Evolutionary conservation across 2,888 invertebrate genomes (phyloP), one percentile per base, ranked within the genome.

Genomic region (Taphrorychus bicolor): DNA sequence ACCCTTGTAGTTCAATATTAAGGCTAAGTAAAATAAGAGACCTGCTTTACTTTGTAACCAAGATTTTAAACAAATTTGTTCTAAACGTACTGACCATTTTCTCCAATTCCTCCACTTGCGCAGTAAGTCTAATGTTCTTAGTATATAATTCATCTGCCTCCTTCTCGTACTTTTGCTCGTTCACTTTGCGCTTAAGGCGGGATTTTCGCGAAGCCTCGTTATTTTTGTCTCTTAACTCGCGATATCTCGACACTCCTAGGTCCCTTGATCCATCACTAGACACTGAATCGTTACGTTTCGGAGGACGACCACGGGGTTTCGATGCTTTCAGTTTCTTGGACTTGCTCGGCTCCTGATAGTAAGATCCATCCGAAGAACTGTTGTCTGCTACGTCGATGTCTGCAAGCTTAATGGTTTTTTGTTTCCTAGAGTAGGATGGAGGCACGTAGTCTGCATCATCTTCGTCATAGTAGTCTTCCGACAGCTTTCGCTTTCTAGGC

Each of bases 171-270:
- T 84, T 83, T 16, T 73, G 72, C 72, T 88, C 87, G 69, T 85
- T 86, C 1, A 81, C 78, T 81, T 91, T 91, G 72, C 91, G 86
- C 76, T 91, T 91, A 83, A 88, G 87, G 71, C 92, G 83, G 1
- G 91, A 91, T 73, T 88, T 86, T 74, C 91, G 85, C 45, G 92
- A 92, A 48, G 92, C 91, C 81, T 91, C 91, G 78, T 92, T 92
- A 81, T 92, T 92, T 78, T 90, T 91, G 77, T 90, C 89, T 62
- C 92, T 83, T 71, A 90, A 84, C 76, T 91, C 89, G 57, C 90
- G 83, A 78, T 92, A 91, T 71, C 85, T 87, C 51, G 80, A 78
- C 71, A 85, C 53, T 16, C 54, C 84, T 78, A 76, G 59, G 76
- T 80, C 64, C 82, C 84, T 62, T 77, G 83, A 78, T 78, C 83